A percentile compares a stretch with the other conserved stretches of the same genome.
Conservation (phyloP, 2,888 invertebrate genomes). For the Rhopalosiphum nymphaeae region DNA sequence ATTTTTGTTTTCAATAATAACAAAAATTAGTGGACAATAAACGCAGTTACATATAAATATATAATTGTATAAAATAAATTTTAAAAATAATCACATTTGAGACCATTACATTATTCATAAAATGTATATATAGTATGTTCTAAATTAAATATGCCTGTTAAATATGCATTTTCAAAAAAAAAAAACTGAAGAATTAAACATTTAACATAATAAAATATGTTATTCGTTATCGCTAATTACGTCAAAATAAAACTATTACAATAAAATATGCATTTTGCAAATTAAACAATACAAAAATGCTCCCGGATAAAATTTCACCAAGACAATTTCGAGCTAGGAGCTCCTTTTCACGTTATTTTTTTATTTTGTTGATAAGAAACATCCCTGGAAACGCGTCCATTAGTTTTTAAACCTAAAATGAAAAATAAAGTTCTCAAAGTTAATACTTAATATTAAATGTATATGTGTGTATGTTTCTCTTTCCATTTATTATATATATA, state of each 20-base stretch:
- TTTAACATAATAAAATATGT: neutral
- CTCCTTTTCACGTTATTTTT: constrained; percentile 28
- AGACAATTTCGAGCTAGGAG: neutral
- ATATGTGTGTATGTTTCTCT: too few relatives aligned
- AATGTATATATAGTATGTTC: neutral
- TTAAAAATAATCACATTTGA: neutral
- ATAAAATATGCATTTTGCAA: neutral
- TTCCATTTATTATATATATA: too few relatives aligned
- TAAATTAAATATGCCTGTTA: neutral
- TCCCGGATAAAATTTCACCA: neutral
- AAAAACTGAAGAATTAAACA: neutral
- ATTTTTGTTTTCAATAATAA: neutral
- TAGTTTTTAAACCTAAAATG: constrained; percentile 40
- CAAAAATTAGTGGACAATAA: neutral
- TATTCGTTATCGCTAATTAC: neutral
- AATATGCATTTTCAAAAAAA: neutral
- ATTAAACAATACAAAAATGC: neutral
- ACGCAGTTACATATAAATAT: neutral
- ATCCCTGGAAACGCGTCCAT: neutral
- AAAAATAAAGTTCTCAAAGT: neutral
- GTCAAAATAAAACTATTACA: neutral
- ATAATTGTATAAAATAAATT: neutral
- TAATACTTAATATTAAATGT: too few relatives aligned
- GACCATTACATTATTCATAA: neutral
- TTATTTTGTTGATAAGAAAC: neutral